Base-by-base conservation (phyloP, 2,113 vertebrate species). In the Ammodytes dubius region DNA sequence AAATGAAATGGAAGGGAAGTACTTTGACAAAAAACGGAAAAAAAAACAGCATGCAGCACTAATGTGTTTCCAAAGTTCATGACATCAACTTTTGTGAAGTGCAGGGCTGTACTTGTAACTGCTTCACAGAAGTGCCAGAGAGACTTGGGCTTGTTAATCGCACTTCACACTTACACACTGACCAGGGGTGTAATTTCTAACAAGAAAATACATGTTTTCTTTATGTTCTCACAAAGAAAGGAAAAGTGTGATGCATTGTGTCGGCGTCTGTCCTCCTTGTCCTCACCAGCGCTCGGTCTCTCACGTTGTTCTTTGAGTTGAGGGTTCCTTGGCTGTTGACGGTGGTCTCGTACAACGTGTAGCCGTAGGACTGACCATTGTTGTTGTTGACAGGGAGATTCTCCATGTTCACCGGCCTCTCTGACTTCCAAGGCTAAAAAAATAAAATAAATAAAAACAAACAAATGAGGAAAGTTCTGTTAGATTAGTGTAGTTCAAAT, bases 251-350 rank as follows among this genome's bases (percentile, higher is more conserved):
- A 37, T 5, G 46, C 5, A 46, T 65, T 17, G 19, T 5, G 45
- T 72, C 1, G 11, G 5, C 2, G 60, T 54, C 14, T 56, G 78
- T 57, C 13, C 45, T 39, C 47, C 35, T 27, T 15, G 59, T 79
- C 35, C 81, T 88, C 59, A 98, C 97, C 97, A 98, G 95, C 0
- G 97, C 97, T 89, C 96, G 85, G 92, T 98, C 97, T 40, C 94
- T 89, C 79, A 97, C 59, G 1, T 94, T 93, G 68, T 96, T 95
- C 15, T 77, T 90, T 0, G 95, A 95, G 35, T 91, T 85, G 69
- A 98, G 95, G 2, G 73, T 5, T 0, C 97, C 97, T 1, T 95
- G 94, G 0, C 94, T 91, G 27, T 84, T 86, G 35, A 97, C 96
- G 64, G 90, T 83, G 2, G 96, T 96, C 94, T 97, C 96, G 0